Evolutionary conservation across 1,140 invertebrate species (phyloP).

Genomic region (Drosophila grimshawi): DNA sequence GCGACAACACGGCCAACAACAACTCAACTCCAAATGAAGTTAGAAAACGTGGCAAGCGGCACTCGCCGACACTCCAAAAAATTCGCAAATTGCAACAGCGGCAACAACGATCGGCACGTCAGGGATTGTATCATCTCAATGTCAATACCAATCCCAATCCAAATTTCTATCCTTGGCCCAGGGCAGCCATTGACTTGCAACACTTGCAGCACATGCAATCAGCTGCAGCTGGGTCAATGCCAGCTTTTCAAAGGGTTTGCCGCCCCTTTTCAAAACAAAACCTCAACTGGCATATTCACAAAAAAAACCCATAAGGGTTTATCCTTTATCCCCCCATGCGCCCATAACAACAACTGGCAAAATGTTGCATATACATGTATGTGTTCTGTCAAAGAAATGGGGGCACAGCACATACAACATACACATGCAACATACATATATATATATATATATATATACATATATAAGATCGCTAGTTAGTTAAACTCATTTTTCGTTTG

Average conservation of each 20-base stretch:
- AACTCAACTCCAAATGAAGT: constrained; percentile 60
- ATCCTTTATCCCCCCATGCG: no score
- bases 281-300: neutral
- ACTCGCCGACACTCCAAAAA: constrained; percentile 76
- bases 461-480: no score
- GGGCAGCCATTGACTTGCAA: constrained; percentile 34
- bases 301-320: neutral
- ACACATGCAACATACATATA: no score
- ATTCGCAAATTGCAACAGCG: constrained; percentile 30
- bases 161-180: neutral
- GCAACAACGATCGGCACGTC: constrained; percentile 36
- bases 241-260: constrained; percentile 14
- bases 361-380: no score
- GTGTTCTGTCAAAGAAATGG: no score
- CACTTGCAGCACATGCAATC: constrained; percentile 17
- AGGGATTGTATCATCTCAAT: neutral
- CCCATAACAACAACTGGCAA: no score
- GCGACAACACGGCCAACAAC: constrained; percentile 35
- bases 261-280: neutral
- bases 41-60: constrained; percentile 78
- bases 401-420: no score
- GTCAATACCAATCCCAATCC: neutral
- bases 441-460: no score
- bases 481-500: no score
- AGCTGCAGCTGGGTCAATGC: constrained; percentile 12